phyloP scores from a whole-genome alignment of 2,888 invertebrate species.

The Orchestes rusci region DNA sequence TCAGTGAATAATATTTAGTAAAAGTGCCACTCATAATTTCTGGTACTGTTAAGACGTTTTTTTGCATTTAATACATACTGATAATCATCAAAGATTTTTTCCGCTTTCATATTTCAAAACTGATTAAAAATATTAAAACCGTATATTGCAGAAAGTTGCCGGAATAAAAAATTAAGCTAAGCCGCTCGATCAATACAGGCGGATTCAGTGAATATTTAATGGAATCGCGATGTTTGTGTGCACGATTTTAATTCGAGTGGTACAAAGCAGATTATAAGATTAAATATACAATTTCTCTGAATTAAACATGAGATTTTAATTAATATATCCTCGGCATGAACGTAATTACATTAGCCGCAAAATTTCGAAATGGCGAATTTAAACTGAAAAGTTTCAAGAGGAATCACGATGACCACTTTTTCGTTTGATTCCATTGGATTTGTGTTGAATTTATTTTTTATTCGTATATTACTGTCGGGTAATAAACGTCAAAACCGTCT shows the following conservation, averaged over 20 bases:
- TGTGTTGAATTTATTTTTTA: no score
- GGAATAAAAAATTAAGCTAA: constrained; percentile 14
- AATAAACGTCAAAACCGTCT: no score
- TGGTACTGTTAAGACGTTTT: constrained; percentile 21
- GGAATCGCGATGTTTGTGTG: constrained; percentile 35
- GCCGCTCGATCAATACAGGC: constrained; percentile 21
- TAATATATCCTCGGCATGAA: constrained; percentile 42
- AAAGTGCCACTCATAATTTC: no score
- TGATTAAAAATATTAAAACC: no score
- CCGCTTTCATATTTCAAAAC: no score
- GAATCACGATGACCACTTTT: no score
- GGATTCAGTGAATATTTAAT: constrained; percentile 19
- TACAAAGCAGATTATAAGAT: constrained; percentile 44
- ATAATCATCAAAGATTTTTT: background rate
- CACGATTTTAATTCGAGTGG: constrained; percentile 43
- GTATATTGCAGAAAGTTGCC: background rate
- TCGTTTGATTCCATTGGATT: no score
- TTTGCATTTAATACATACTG: background rate
- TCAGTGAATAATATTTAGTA: no score
- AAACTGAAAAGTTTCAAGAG: constrained; percentile 12
- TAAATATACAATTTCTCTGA: constrained; percentile 45
- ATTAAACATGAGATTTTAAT: constrained; percentile 46
- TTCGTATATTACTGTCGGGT: no score
- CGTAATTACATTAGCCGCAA: constrained; percentile 40
- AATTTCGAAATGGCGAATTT: constrained; percentile 34